phyloP scores from a whole-genome alignment of 2,888 invertebrate genomes.

The Mycogona germanica region DNA sequence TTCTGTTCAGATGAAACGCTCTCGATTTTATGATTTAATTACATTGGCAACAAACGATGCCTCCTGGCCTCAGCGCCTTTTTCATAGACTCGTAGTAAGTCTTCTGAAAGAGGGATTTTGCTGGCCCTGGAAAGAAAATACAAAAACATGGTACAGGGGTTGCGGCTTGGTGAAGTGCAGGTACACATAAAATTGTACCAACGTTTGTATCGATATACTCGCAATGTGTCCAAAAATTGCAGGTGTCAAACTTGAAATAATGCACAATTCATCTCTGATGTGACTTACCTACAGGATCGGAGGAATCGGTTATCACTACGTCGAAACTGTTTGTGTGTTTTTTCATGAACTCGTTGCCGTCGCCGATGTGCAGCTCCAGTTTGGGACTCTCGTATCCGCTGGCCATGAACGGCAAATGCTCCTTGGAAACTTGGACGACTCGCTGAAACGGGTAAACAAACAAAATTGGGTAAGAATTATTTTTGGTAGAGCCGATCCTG shows the following conservation, averaged over 20 bases:
- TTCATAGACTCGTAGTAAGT: slow-evolving; percentile 75
- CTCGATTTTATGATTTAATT: not conserved
- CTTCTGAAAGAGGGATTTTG: slow-evolving; percentile 57
- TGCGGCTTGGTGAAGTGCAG: not conserved
- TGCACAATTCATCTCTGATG: not conserved
- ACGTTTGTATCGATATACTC: slow-evolving; percentile 7
- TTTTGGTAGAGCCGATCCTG: not conserved
- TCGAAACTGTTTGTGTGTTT: slow-evolving; percentile 73
- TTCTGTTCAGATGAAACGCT: not conserved
- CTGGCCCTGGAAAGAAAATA: slow-evolving; percentile 43
- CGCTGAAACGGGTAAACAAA: slow-evolving; percentile 33
- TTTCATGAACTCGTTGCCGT: slow-evolving; percentile 91
- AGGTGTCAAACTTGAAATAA: too few species aligned
- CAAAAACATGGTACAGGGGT: slow-evolving; percentile 1
- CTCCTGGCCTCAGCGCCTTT: slow-evolving; percentile 65
- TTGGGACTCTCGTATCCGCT: slow-evolving; percentile 72
- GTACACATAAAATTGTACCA: not conserved
- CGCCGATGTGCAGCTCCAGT: slow-evolving; percentile 68
- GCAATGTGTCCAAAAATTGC: not conserved
- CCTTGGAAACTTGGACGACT: slow-evolving; percentile 80
- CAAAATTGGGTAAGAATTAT: not conserved
- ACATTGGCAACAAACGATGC: slow-evolving; percentile 86
- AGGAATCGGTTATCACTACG: slow-evolving; percentile 96
- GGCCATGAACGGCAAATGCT: slow-evolving; percentile 83
- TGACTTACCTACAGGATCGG: slow-evolving; percentile 75